Base-by-base conservation (phyloP, 2,113 vertebrate genomes). In the Sorex araneus region DNA sequence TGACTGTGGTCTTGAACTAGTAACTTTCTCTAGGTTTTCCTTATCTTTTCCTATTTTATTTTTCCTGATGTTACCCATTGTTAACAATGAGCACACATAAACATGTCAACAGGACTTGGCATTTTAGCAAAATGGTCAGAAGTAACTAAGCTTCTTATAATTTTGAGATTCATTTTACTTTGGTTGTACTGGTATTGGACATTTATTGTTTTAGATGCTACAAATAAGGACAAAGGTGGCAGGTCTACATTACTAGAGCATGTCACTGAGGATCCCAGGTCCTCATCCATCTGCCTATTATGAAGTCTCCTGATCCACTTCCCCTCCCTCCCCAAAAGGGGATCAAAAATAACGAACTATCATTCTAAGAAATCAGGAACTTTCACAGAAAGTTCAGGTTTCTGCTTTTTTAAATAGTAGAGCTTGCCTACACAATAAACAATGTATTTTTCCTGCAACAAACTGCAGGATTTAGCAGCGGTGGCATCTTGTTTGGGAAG, bases 1-100 rank as follows among this genome's bases (percentile, higher is more conserved):
- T 97, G 94, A 98, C 13, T 85, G 47, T 50, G 25, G 6, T 91
- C 32, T 81, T 67, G 79, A 90, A n/a, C 40, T 69, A 60, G 71
- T 84, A 71, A 64, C 75, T 93, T 95, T 81, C 23, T 1, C 3
- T 21, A 25, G 63, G 76, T 77, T 93, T 69, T 45, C 6, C 36
- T 30, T 5, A 66, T 7, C 28, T 21, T 1, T 12, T 27, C 70
- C 89, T 28, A 50, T 25, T 82, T 73, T n/a, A 15, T 74, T 94
- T 71, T 88, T 89, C 57, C 11, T 76, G 64, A 69, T 64, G n/a
- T 81, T 92, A 57, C 8, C 45, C 93, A 95, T 97, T 95, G 7
- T 60, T 92, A 88, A 34, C 66, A 89, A 4, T 25, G 13, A 50
- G 2, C 89, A 6, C 43, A 60, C 63, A 94, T 74, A 57, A 74